Evolutionary conservation across 2,888 invertebrate species (phyloP), one percentile per base, ranked within the genome.

Genomic region (Keiferia lycopersicella): DNA sequence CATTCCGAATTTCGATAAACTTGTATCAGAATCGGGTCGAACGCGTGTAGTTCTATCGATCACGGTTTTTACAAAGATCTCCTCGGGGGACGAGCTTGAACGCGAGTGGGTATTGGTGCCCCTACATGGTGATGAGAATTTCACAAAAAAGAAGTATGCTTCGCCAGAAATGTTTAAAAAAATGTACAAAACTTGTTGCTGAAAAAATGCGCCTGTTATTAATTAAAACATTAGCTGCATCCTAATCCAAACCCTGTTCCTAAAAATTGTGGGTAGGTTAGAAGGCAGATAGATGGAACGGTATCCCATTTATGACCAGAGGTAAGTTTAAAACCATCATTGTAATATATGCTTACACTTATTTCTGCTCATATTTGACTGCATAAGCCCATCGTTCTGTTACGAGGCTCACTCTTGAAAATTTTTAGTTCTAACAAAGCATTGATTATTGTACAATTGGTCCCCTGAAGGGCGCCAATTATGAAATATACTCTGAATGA

Each of bases 11-110:
- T 22, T 22, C 51, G 12, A 20, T 18, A 51, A 18, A 51, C 45
- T 3, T 45, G 30, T 34, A 26, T n/a, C 34, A 56, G 16, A n/a
- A 56, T 56, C 16, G 56, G 56, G 34, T 34, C 30, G 14, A 14
- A 16, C 56, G 80, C 78, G 80, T 76, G 73, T 75, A 74, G 72
- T 77, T 75, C 80, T 82, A 89, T 88, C 86, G 91, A 89, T 89
- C 88, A 87, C 77, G 67, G 74, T 78, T 80, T 80, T 80, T 77
- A 77, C 76, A 76, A 74, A 75, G 72, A 80, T 75, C 80, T 78
- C 80, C 82, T 80, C 76, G 71, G 77, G 80, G 81, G 81, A 78
- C 74, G 77, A 45, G 73, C 75, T 78, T 77, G 74, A 78, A 76
- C 80, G 77, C 79, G 30, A 56, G 16, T 34, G 34, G 14, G 34